Evolutionary conservation across 2,113 vertebrate genomes (phyloP).

Genomic region (Hemicordylus capensis): DNA sequence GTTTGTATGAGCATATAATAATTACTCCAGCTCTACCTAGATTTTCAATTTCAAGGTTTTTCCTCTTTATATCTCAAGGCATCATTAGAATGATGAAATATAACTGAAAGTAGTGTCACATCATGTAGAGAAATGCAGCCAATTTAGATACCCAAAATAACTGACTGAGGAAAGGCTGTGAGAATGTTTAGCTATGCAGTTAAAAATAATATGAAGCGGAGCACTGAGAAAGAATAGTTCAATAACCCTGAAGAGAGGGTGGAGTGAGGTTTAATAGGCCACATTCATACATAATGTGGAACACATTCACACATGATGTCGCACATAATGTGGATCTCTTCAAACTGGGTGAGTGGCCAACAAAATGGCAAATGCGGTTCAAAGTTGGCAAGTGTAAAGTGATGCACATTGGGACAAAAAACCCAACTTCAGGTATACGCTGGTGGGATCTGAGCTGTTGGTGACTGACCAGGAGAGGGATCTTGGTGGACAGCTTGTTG

Average conservation of each 20-base stretch:
- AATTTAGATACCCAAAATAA: neutral
- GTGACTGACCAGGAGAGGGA: too few relatives aligned
- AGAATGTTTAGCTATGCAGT: neutral
- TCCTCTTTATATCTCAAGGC: neutral
- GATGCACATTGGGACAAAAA: too few relatives aligned
- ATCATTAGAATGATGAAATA: neutral
- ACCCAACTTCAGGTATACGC: too few relatives aligned
- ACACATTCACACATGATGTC: too few relatives aligned
- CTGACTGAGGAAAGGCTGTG: neutral
- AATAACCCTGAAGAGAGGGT: neutral
- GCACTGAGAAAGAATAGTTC: neutral
- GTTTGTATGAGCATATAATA: neutral
- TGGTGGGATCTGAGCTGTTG: too few relatives aligned
- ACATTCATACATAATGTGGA: too few relatives aligned
- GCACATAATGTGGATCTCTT: too few relatives aligned
- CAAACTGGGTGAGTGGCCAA: too few relatives aligned
- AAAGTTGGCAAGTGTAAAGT: too few relatives aligned
- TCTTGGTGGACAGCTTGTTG: too few relatives aligned
- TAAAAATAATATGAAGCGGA: neutral
- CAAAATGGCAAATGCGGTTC: too few relatives aligned
- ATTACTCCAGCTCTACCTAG: neutral
- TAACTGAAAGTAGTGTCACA: neutral
- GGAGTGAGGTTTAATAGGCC: too few relatives aligned
- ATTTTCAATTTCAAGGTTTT: neutral
- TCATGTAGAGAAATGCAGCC: fast-evolving